Base-by-base conservation (phyloP, 2,113 vertebrate genomes). In the Peromyscus leucopus region DNA sequence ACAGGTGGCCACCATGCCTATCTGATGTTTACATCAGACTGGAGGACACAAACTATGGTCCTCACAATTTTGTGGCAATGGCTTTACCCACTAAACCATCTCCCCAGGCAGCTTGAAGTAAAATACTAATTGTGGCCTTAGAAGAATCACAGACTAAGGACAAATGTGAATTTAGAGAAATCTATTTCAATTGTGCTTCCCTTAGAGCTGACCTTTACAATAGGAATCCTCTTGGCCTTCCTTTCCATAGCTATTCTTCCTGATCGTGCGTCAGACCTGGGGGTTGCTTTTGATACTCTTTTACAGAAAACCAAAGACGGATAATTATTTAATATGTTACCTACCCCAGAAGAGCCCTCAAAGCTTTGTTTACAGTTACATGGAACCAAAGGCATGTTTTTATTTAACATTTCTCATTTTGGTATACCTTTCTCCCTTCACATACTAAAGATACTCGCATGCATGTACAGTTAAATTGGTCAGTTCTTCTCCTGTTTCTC, bases 231-330 rank as follows among this genome's bases (percentile, higher is more conserved):
- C 65, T 39, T 48, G 16, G 0, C 11, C 31, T 83, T 46, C 76
- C 55, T 92, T 26, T 51, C 36, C 1, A 8, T 9, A 26, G 3
- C 11, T 71, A 31, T 61, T 19, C 5, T 3, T 82, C 0, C 7
- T 5, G 42, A 51, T 61, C 55, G 65, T 83, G 72, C 1, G 0
- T 76, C 42, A 63, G 55, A 16, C 15, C 33, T 42, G 46, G 22
- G 39, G 69, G 65, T 86, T 46, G 7, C 46, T 84, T 78, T 65
- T 55, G 28, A 59, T 48, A 36, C 36, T 85, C 46, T n/a, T 88
- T 88, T 76, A 75, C 16, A 90, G 39, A 17, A 94, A 76, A 24
- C 51, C 96, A 85, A 90, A 63, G 91, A 92, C n/a, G 76, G 72
- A 59, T 85, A 51, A 74, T 46, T 39, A 24, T 57, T 96, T 84